These are phyloP conservation scores for Liparis tanakae DNA, from an alignment of 2,797 vertebrate genomes.

Conservation along the genomic window DNA sequence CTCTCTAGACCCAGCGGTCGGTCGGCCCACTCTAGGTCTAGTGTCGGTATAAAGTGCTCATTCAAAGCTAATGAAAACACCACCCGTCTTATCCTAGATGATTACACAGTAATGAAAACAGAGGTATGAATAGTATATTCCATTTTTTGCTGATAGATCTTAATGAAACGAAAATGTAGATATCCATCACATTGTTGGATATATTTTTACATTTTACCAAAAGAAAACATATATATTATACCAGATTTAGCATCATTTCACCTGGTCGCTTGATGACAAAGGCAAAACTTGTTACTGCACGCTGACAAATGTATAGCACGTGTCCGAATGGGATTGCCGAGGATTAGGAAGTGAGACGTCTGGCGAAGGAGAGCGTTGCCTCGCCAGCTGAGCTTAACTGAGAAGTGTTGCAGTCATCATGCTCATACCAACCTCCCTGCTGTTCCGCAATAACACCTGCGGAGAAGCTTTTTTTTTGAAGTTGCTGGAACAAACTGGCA, in stretches of 20 bases:
- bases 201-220: no score
- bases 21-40: no score
- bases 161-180: neutral
- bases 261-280: neutral
- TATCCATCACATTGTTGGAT: neutral
- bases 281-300: neutral
- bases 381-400: neutral
- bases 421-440: conserved; percentile 14
- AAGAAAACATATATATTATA: neutral
- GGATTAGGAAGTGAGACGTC: neutral
- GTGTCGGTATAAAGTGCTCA: no score
- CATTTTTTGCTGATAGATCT: neutral
- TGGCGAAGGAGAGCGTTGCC: neutral
- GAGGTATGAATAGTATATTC: neutral
- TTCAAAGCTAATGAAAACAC: no score
- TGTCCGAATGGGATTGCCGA: neutral
- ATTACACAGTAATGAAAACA: no score
- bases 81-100: no score
- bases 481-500: conserved; percentile 1
- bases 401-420: conserved; percentile 23
- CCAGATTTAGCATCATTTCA: neutral
- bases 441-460: conserved; percentile 19
- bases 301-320: neutral
- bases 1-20: no score
- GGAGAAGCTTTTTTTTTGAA: conserved; percentile 22